Percentiles rank a stretch among this genome's conserved stretches.
phyloP scores from a whole-genome alignment of 2,797 vertebrate species.

The Australoheros facetus region DNA sequence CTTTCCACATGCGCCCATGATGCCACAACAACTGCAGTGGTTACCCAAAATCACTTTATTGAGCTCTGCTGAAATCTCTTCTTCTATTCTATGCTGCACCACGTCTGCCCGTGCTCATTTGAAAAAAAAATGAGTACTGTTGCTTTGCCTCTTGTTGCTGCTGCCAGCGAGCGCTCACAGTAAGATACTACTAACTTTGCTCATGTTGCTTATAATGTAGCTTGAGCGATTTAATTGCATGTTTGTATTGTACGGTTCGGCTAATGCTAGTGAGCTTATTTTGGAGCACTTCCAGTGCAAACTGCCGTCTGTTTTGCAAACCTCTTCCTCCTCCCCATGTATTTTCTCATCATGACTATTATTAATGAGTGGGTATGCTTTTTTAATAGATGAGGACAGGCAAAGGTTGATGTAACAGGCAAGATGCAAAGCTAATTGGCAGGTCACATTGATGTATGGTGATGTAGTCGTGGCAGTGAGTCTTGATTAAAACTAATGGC shows the following conservation, averaged over 20 bases:
- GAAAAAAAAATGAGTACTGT: conserved; percentile 63
- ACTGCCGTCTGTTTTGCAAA: conserved; percentile 24
- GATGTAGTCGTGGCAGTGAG: conserved; percentile 16
- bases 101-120: conserved; percentile 56
- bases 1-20: background rate
- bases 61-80: conserved; percentile 22
- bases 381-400: conserved; percentile 48
- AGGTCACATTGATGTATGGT: conserved; percentile 35
- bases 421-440: conserved; percentile 43
- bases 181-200: conserved; percentile 17
- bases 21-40: background rate
- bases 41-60: conserved; percentile 7
- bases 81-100: conserved; percentile 1
- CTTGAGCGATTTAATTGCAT: conserved; percentile 33
- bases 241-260: conserved; percentile 27
- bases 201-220: conserved; percentile 31
- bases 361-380: conserved; percentile 44
- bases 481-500: conserved; percentile 41
- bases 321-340: background rate
- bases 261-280: conserved; percentile 22
- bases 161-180: conserved; percentile 35
- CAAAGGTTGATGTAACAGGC: conserved; percentile 30
- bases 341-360: conserved; percentile 21
- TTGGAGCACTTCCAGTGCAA: conserved; percentile 11
- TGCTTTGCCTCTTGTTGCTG: conserved; percentile 38